phyloP scores from a whole-genome alignment of 2,797 vertebrate species.

The Nyctalus aviator region DNA sequence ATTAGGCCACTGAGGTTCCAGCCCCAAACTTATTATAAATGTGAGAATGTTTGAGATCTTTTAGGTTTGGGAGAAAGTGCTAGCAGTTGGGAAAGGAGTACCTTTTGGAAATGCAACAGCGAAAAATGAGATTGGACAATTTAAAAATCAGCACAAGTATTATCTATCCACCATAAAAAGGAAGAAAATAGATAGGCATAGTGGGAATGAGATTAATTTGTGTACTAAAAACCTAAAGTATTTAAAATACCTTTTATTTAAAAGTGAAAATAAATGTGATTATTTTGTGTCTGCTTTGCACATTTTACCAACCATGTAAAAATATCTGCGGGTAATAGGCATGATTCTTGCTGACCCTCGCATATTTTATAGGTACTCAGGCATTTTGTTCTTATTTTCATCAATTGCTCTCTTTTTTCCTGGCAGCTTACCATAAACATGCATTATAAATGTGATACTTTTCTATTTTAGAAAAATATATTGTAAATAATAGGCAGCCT shows the following conservation, averaged over 20 bases:
- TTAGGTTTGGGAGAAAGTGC: neutral
- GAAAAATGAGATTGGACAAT: neutral
- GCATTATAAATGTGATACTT: constrained; percentile 18
- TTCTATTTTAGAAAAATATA: constrained; percentile 58
- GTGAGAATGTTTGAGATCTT: neutral
- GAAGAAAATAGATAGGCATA: too few species aligned
- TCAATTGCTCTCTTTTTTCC: neutral
- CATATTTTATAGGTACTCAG: neutral
- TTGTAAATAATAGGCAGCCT: neutral
- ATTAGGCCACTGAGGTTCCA: neutral
- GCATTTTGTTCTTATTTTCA: constrained; percentile 17
- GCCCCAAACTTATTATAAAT: neutral
- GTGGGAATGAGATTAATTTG: neutral
- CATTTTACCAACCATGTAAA: neutral
- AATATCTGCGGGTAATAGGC: neutral
- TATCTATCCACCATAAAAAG: neutral
- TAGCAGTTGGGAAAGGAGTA: neutral
- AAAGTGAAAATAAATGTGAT: neutral
- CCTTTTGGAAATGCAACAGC: constrained; percentile 8
- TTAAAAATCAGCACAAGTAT: neutral
- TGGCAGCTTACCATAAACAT: neutral
- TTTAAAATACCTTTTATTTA: neutral
- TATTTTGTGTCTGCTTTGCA: constrained; percentile 1
- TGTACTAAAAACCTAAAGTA: neutral
- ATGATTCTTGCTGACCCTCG: neutral